Percentiles rank a stretch among this genome's conserved stretches.
Conservation (phyloP, 2,888 invertebrate genomes). For the Graphium colonna region DNA sequence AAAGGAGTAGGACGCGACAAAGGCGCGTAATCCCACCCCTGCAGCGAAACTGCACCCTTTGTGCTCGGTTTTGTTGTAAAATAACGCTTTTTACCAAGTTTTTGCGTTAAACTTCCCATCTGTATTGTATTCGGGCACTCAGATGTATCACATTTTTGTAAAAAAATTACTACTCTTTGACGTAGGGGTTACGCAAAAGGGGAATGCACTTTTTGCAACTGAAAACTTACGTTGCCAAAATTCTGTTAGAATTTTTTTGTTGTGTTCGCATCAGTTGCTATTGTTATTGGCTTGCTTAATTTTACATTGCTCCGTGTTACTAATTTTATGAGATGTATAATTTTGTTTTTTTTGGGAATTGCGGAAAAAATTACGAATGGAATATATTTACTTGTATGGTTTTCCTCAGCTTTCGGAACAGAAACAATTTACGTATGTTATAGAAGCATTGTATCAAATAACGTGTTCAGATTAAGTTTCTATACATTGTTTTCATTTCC, state of each 20-base stretch:
- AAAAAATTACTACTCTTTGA: constrained; percentile 14
- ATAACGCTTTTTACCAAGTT: constrained; percentile 16
- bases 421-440: no score
- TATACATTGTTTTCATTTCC: no score
- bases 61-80: constrained; percentile 23
- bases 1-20: constrained; percentile 17
- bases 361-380: no score
- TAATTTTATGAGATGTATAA: no score
- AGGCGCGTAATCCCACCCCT: constrained; percentile 18
- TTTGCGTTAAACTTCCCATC: neutral
- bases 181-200: constrained; percentile 14
- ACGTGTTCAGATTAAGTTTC: no score
- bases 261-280: neutral
- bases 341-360: no score
- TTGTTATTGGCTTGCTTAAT: neutral
- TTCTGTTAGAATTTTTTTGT: constrained; percentile 7
- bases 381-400: no score
- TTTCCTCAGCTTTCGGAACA: no score
- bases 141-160: constrained; percentile 14
- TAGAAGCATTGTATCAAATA: no score
- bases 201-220: constrained; percentile 9
- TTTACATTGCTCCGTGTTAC: neutral
- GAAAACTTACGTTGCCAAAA: constrained; percentile 1
- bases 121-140: constrained; percentile 18
- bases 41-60: constrained; percentile 25